A percentile compares a stretch with the other conserved stretches of the same genome.
Evolutionary conservation across 1,140 invertebrate species (phyloP).

Genomic region (Dendrolimus kikuchii): DNA sequence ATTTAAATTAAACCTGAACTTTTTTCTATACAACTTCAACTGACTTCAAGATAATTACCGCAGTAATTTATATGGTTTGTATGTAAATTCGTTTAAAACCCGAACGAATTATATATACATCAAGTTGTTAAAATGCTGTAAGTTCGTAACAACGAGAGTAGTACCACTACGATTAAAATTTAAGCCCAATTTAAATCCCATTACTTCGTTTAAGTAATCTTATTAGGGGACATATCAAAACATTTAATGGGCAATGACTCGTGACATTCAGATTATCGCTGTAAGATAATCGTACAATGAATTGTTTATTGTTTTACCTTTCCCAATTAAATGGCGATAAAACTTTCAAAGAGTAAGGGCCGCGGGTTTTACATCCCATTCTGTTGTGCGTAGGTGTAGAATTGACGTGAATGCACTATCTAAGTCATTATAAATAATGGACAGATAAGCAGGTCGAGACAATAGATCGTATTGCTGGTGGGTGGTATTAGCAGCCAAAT

Average conservation of each 20-base stretch:
- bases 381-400: slow-evolving; percentile 35
- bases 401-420: slow-evolving; percentile 34
- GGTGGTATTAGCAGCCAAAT: slow-evolving; percentile 23
- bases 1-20: too few relatives aligned
- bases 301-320: slow-evolving; percentile 17
- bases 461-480: slow-evolving; percentile 37
- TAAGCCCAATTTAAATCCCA: slow-evolving; percentile 5
- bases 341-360: too few relatives aligned
- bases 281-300: slow-evolving; percentile 4
- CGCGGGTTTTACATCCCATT: neutral
- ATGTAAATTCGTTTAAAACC: too few relatives aligned
- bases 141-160: too few relatives aligned
- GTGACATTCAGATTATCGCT: slow-evolving; percentile 5
- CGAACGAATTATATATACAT: too few relatives aligned
- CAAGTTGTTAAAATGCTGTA: too few relatives aligned
- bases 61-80: too few relatives aligned
- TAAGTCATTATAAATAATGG: slow-evolving; percentile 54
- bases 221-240: slow-evolving; percentile 5
- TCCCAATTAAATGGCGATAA: slow-evolving; percentile 22
- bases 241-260: slow-evolving; percentile 4
- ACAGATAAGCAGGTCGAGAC: slow-evolving; percentile 45
- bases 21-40: too few relatives aligned
- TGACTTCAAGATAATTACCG: too few relatives aligned
- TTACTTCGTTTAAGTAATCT: slow-evolving; percentile 7
- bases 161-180: neutral